Evolutionary conservation across 2,888 invertebrate species (phyloP).

Genomic region (Schrankia costaestrigalis): DNA sequence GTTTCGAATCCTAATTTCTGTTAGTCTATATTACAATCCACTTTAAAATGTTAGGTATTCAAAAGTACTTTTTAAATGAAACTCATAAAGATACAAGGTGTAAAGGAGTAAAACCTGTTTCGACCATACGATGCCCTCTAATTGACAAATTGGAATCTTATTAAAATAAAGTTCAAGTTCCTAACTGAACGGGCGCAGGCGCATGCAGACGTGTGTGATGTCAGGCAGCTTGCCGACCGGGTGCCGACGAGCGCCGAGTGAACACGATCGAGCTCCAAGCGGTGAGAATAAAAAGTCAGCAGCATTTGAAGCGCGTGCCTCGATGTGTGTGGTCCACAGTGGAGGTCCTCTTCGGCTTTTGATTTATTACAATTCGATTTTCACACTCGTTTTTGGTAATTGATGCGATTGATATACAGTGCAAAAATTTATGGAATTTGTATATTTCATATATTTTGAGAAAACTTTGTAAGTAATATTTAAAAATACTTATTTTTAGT

Average conservation of each 20-base stretch:
- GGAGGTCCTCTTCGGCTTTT: constrained; percentile 74
- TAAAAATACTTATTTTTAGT: too few species aligned
- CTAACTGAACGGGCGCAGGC: constrained; percentile 62
- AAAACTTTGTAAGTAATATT: too few species aligned
- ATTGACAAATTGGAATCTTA: constrained; percentile 87
- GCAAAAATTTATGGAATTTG: not conserved
- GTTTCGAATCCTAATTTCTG: too few species aligned
- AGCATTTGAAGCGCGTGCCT: constrained; percentile 87
- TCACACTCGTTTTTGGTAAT: constrained; percentile 64
- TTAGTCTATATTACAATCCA: too few species aligned
- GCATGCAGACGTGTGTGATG: constrained; percentile 59
- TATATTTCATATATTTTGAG: too few species aligned
- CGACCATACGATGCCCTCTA: constrained; percentile 78
- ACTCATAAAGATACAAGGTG: constrained; percentile 64
- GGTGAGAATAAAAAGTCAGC: constrained; percentile 73
- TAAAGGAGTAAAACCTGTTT: constrained; percentile 77
- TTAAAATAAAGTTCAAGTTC: constrained; percentile 82
- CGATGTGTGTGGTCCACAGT: constrained; percentile 85
- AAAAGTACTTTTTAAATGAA: constrained; percentile 54
- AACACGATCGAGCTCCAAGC: constrained; percentile 56
- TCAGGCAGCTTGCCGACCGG: constrained; percentile 63
- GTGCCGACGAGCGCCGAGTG: constrained; percentile 67
- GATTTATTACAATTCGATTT: constrained; percentile 73
- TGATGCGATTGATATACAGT: constrained; percentile 34
- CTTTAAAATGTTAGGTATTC: constrained; percentile 40